Evolutionary conservation across 2,797 vertebrate genomes (phyloP).

Genomic region (Macropodus opercularis): DNA sequence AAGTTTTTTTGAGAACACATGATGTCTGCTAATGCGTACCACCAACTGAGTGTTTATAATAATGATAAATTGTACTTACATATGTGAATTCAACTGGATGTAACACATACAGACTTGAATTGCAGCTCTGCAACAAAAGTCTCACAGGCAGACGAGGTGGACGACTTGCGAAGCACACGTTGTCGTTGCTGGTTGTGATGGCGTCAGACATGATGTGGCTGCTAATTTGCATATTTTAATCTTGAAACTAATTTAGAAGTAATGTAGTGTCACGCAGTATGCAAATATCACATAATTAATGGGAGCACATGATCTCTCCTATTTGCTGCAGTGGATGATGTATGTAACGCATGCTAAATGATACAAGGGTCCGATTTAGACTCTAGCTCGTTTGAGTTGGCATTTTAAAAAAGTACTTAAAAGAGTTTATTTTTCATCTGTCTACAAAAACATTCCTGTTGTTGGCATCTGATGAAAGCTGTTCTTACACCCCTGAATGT

Average conservation of each 20-base stretch:
- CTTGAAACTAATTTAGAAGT: constrained; percentile 71
- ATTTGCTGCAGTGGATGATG: constrained; percentile 43
- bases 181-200: constrained; percentile 35
- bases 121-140: too few species aligned
- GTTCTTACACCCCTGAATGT: neutral
- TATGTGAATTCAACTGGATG: too few species aligned
- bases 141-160: constrained; percentile 16
- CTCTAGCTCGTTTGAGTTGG: constrained; percentile 4
- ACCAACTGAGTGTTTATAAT: neutral
- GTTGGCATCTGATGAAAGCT: constrained; percentile 1
- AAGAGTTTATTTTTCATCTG: constrained; percentile 1
- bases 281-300: constrained; percentile 67
- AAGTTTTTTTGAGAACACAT: too few species aligned
- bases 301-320: constrained; percentile 50
- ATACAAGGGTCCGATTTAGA: constrained; percentile 32
- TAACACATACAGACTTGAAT: too few species aligned
- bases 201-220: constrained; percentile 55
- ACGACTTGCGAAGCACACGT: constrained; percentile 29
- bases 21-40: too few species aligned
- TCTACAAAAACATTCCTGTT: neutral
- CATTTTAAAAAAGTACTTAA: neutral
- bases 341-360: constrained; percentile 35
- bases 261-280: constrained; percentile 66
- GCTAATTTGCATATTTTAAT: constrained; percentile 73
- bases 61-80: neutral